Percentiles rank a stretch among this genome's conserved stretches.
These are phyloP conservation scores for Ostrea edulis DNA, from an alignment of 1,140 invertebrate species.

Conservation along the genomic window DNA sequence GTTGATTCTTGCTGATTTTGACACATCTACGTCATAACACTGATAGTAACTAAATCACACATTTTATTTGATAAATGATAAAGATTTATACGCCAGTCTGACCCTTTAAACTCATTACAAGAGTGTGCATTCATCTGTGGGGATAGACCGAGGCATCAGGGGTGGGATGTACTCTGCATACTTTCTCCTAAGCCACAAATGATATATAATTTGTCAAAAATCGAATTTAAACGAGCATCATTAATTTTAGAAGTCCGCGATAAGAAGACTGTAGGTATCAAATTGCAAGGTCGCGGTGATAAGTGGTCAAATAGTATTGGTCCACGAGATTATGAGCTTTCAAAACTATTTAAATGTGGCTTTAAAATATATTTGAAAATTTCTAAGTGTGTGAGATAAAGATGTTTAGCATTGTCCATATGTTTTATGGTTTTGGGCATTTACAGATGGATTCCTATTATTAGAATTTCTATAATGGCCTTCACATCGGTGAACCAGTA, in stretches of 20 bases:
- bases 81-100: background rate
- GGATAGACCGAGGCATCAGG: background rate
- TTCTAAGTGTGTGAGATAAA: too few relatives aligned
- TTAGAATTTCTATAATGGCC: too few relatives aligned
- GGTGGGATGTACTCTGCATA: background rate
- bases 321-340: background rate
- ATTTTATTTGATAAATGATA: constrained; percentile 1
- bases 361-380: too few relatives aligned
- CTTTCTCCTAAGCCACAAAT: background rate
- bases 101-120: background rate
- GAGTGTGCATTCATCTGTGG: background rate
- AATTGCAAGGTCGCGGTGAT: background rate
- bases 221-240: background rate
- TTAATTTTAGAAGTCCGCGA: background rate
- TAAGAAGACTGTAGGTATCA: background rate
- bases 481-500: too few relatives aligned
- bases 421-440: too few relatives aligned
- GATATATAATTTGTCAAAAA: background rate
- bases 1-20: background rate
- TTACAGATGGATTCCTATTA: too few relatives aligned
- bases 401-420: too few relatives aligned
- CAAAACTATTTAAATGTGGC: background rate
- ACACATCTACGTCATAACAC: background rate
- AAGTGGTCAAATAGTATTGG: background rate
- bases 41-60: background rate